These are phyloP conservation scores for Seriola quinqueradiata DNA, from an alignment of 2,113 vertebrate genomes.

Conservation along the genomic window DNA sequence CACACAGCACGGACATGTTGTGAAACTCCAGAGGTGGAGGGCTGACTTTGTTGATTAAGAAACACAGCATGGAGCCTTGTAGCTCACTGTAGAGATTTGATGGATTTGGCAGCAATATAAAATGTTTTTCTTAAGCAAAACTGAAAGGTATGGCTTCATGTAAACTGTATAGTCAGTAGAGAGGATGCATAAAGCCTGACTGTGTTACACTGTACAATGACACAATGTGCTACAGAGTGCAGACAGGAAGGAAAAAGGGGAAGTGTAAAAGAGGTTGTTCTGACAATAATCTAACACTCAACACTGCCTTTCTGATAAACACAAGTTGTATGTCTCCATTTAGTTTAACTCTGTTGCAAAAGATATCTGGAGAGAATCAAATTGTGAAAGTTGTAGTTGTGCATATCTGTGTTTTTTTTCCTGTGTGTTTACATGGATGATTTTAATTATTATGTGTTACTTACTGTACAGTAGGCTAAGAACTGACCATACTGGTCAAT, in stretches of 20 bases:
- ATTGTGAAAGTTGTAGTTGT: neutral
- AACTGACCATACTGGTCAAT: no score
- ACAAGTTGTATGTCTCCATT: neutral
- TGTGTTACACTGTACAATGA: neutral
- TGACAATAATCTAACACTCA: conserved; percentile 27
- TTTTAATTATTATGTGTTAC: neutral
- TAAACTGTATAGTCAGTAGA: neutral
- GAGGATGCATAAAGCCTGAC: neutral
- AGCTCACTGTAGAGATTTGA: conserved; percentile 12
- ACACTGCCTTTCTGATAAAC: neutral
- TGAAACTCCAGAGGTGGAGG: conserved; percentile 20
- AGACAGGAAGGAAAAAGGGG: conserved; percentile 67
- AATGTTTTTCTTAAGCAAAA: neutral
- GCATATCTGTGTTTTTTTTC: neutral
- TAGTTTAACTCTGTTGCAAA: neutral
- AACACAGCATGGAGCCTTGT: neutral
- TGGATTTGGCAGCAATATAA: neutral
- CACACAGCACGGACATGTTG: neutral
- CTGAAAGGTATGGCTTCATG: neutral
- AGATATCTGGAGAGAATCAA: neutral
- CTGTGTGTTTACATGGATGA: neutral
- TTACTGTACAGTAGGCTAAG: neutral
- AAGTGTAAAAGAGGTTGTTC: conserved; percentile 60
- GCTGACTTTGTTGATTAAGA: conserved; percentile 10
- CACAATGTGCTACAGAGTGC: neutral